These are phyloP conservation scores for Sinocyclocheilus grahami DNA, from an alignment of 2,113 vertebrate genomes.

Conservation along the genomic window DNA sequence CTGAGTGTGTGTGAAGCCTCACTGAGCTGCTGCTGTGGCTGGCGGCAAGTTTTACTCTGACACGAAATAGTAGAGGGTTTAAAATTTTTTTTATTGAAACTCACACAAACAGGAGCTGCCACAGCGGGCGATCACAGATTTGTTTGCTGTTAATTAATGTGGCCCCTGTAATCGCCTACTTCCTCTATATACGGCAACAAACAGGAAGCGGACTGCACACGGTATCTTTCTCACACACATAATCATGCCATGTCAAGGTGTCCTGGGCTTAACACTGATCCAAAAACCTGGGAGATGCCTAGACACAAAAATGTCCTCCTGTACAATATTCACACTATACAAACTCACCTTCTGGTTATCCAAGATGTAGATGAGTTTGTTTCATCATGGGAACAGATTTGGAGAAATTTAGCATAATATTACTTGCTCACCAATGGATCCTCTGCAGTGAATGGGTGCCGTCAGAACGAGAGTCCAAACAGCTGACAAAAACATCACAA, in stretches of 20 bases:
- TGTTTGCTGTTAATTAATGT: neutral
- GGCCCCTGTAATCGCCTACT: neutral
- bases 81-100: neutral
- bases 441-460: neutral
- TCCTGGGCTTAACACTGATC: too few relatives aligned
- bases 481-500: neutral
- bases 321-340: neutral
- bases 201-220: neutral
- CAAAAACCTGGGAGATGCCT: neutral
- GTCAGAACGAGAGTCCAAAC: neutral
- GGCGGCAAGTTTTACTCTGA: neutral
- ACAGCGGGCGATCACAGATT: neutral
- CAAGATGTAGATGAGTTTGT: neutral
- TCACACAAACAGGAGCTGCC: neutral
- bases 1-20: slow-evolving; percentile 9
- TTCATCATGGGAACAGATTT: neutral
- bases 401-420: neutral
- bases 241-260: too few relatives aligned
- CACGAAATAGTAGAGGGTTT: neutral
- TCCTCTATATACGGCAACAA: neutral
- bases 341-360: neutral
- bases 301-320: neutral
- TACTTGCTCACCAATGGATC: neutral
- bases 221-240: neutral
- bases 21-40: neutral